A percentile compares a stretch with the other conserved stretches of the same genome.
Evolutionary conservation across 2,888 invertebrate species (phyloP).

Genomic region (Bombyx huttoni): DNA sequence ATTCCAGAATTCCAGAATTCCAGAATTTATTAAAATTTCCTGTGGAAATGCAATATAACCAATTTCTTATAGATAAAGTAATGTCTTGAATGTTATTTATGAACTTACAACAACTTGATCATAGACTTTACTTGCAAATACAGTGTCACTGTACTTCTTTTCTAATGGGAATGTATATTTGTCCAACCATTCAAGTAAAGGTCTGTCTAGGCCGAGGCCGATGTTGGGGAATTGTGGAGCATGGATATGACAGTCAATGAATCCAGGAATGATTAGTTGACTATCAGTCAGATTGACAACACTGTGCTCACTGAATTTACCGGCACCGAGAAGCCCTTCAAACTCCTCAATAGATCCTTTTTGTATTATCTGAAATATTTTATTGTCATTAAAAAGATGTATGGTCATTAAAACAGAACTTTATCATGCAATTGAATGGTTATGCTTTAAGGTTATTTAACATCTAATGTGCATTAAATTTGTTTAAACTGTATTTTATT

Average conservation of each 20-base stretch:
- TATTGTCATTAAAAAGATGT: neutral
- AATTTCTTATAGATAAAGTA: too few species aligned
- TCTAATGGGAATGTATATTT: slow-evolving; percentile 90
- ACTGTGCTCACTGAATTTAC: slow-evolving; percentile 20
- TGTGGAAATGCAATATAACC: too few species aligned
- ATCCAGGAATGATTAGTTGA: slow-evolving; percentile 88
- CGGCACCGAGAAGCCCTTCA: slow-evolving; percentile 14
- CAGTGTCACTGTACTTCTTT: slow-evolving; percentile 75
- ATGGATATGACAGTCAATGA: slow-evolving; percentile 92
- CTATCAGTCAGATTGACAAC: slow-evolving; percentile 26
- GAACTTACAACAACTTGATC: slow-evolving; percentile 83
- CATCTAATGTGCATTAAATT: neutral
- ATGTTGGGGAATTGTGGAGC: slow-evolving; percentile 91
- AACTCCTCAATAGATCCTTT: slow-evolving; percentile 30
- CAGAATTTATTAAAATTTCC: too few species aligned
- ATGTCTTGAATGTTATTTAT: neutral
- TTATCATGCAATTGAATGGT: too few species aligned
- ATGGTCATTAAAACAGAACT: too few species aligned
- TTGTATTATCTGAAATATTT: slow-evolving; percentile 29
- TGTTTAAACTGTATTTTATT: neutral
- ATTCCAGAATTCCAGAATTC: too few species aligned
- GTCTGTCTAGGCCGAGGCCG: slow-evolving; percentile 85
- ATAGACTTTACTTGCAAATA: slow-evolving; percentile 81
- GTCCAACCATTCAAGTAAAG: slow-evolving; percentile 87
- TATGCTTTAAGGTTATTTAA: too few species aligned